Evolutionary conservation across 2,113 vertebrate species (phyloP), one percentile per base, ranked within the genome.

Genomic region (Nyctibius bracteatus): DNA sequence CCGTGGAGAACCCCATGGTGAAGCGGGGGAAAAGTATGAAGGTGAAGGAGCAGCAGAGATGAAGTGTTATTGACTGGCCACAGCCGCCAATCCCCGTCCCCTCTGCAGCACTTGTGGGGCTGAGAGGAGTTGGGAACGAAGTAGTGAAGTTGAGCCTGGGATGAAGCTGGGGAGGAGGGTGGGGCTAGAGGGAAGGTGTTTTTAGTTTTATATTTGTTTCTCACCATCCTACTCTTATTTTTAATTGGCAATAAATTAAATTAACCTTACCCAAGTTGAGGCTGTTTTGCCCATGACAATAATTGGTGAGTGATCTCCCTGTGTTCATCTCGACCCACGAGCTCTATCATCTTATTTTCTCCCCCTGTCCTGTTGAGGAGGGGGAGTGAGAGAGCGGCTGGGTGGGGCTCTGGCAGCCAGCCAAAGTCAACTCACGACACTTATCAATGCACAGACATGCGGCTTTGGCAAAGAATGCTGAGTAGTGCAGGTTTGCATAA

Each of bases 31-130:
- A n/a, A 39, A 66, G 24, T 2, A 4, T 30, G 28, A 30, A 33
- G 44, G 30, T 41, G 30, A 55, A 77, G 39, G 44, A 66, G 21
- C 1, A 0, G 6, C 28, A 41, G 28, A 72, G 31, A 30, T 1
- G 4, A 46, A 41, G 17, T 23, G 33, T 47, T 54, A 20, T 1
- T 1, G 17, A 11, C 52, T 61, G 59, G 28, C 7, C 14, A 17
- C 41, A 81, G 6, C 11, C 3, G 39, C 25, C 52, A 5, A 54
- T 59, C 7, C 4, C 20, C 0, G 0, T 14, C 6, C 5, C 7
- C 7, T 1, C 12, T 51, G 30, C 25, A 44, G 30, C 31, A 18
- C 14, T 8, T n/a, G 3, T 8, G 2, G 25, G 17, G 8, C 33
- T 33, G 35, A 57, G 30, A 9, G 9, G 24, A 75, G 15, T 24